These are phyloP conservation scores for Lithophane leautieri DNA, from an alignment of 2,888 invertebrate species.

Conservation along the genomic window DNA sequence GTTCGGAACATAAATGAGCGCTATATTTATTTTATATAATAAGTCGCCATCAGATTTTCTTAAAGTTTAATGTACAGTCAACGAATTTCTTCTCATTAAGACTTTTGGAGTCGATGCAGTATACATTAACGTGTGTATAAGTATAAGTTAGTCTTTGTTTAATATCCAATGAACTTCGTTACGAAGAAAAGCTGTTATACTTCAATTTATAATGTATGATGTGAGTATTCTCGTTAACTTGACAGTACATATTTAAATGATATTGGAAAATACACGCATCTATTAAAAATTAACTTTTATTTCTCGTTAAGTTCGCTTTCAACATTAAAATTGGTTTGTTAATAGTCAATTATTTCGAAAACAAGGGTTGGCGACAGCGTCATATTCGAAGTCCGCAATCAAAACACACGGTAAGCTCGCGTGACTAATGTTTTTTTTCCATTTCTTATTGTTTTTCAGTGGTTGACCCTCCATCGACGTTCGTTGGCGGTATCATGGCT, in stretches of 20 bases:
- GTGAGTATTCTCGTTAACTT: background rate
- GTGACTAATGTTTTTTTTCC: conserved; percentile 88
- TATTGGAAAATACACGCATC: conserved; percentile 17
- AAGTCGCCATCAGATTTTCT: conserved; percentile 75
- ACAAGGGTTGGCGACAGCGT: conserved; percentile 49
- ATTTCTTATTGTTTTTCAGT: conserved; percentile 89
- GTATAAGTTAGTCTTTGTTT: background rate
- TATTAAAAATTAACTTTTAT: conserved; percentile 4
- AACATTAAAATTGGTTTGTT: conserved; percentile 46
- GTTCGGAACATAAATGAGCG: conserved; percentile 78
- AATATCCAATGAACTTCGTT: conserved; percentile 2
- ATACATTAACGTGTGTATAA: background rate
- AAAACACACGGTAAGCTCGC: conserved; percentile 76
- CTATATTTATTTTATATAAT: conserved; percentile 74
- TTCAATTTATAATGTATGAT: background rate
- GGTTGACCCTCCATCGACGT: conserved; percentile 87
- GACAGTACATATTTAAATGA: background rate
- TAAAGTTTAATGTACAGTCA: conserved; percentile 56
- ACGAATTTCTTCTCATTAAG: conserved; percentile 32
- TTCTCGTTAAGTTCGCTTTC: conserved; percentile 1
- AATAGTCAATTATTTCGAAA: conserved; percentile 52
- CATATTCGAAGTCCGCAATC: conserved; percentile 71
- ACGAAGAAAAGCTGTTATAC: background rate
- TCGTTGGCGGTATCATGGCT: conserved; percentile 73
- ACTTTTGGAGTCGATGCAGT: conserved; percentile 26